Percentiles rank a stretch among this genome's conserved stretches.
Conservation (phyloP, 53 echinoderm and acorn worm species). For the Henricia sp. region DNA sequence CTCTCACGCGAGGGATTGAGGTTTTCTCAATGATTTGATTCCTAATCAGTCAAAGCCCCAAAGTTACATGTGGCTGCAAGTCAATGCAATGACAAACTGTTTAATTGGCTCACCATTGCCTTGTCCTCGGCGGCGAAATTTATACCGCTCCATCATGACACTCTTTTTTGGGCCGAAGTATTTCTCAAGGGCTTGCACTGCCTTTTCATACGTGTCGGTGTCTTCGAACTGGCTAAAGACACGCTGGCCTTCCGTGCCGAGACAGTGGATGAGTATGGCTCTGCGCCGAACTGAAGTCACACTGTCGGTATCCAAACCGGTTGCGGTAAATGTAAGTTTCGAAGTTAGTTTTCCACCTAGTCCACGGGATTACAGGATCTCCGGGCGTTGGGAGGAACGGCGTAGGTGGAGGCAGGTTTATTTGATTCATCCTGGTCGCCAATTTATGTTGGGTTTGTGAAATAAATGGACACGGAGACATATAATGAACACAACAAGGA, state of each 20-base stretch:
- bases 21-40: constrained; percentile 59
- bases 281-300: too few relatives aligned
- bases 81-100: constrained; percentile 50
- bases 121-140: constrained; percentile 43
- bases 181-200: constrained; percentile 6
- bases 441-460: too few relatives aligned
- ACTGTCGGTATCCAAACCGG: too few relatives aligned
- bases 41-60: constrained; percentile 38
- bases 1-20: constrained; percentile 1
- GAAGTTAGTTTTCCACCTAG: too few relatives aligned
- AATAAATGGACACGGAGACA: too few relatives aligned
- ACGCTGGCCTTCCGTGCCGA: not conserved
- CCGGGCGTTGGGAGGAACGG: too few relatives aligned
- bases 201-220: not conserved
- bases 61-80: constrained; percentile 40
- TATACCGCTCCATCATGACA: constrained; percentile 58
- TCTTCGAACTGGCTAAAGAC: constrained; percentile 9
- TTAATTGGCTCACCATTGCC: constrained; percentile 41
- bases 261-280: constrained; percentile 6
- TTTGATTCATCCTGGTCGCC: too few relatives aligned
- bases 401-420: too few relatives aligned
- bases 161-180: constrained; percentile 55
- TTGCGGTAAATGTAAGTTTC: too few relatives aligned
- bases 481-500: not conserved
- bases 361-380: too few relatives aligned